These are phyloP conservation scores for Drosophila rhopaloa DNA, from an alignment of 1,140 invertebrate species.

Conservation along the genomic window DNA sequence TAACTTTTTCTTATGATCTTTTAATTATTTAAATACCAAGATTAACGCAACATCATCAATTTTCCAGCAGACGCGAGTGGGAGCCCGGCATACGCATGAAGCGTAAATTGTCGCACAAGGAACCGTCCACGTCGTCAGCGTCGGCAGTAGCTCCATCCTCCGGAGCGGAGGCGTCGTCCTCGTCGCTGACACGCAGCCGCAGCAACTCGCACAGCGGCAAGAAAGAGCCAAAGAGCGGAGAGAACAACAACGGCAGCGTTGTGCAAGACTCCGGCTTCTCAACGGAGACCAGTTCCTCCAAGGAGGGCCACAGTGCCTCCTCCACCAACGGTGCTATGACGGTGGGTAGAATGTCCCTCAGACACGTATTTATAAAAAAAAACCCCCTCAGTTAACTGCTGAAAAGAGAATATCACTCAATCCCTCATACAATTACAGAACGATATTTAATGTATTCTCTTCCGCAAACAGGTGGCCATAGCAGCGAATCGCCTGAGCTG, in stretches of 20 bases:
- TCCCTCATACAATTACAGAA: no score
- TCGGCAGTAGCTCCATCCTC: conserved; percentile 31
- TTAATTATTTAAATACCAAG: no score
- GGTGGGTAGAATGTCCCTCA: conserved; percentile 31
- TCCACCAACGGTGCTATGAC: conserved; percentile 84
- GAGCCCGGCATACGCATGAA: conserved; percentile 91
- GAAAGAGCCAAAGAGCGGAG: conserved; percentile 85
- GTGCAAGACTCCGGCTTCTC: conserved; percentile 94
- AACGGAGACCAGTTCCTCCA: conserved; percentile 91
- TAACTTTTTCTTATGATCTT: no score
- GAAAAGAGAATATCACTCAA: no score
- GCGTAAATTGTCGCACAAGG: conserved; percentile 87
- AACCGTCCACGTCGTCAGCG: conserved; percentile 74
- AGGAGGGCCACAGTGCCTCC: conserved; percentile 88
- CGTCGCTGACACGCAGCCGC: conserved; percentile 87
- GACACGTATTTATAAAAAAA: no score
- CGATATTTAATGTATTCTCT: background rate
- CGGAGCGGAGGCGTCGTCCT: conserved; percentile 75
- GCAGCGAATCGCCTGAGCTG: conserved; percentile 78
- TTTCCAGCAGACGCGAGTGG: conserved; percentile 87
- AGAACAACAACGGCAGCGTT: conserved; percentile 87
- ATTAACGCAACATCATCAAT: no score
- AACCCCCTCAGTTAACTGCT: no score
- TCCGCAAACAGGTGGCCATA: conserved; percentile 61
- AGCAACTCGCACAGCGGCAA: conserved; percentile 88